Evolutionary conservation across 2,888 invertebrate genomes (phyloP).

Genomic region (Entomobrya multifasciata): DNA sequence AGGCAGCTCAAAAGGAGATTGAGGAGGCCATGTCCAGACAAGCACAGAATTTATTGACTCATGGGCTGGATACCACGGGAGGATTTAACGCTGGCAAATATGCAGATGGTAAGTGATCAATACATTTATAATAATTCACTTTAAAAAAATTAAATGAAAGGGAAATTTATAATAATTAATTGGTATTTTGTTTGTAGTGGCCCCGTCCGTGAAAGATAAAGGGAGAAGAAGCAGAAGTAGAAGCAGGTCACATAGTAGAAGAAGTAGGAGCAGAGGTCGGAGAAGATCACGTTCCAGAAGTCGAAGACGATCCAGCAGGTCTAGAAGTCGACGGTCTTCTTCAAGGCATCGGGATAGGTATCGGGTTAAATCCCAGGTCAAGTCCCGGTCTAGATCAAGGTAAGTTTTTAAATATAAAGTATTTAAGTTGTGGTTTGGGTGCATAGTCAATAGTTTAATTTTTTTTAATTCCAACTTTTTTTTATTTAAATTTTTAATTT

Average conservation of each 20-base stretch:
- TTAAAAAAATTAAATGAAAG: too few species aligned
- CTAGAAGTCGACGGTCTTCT: slow-evolving; percentile 80
- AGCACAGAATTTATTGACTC: slow-evolving; percentile 96
- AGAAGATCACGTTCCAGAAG: slow-evolving; percentile 80
- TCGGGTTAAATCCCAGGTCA: neutral
- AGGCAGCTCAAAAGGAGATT: slow-evolving; percentile 96
- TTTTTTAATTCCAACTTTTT: too few species aligned
- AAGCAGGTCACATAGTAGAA: slow-evolving; percentile 79
- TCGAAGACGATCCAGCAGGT: slow-evolving; percentile 80
- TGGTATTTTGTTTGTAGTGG: too few species aligned
- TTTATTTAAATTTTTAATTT: too few species aligned
- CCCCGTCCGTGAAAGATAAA: slow-evolving; percentile 90
- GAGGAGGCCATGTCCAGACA: slow-evolving; percentile 98
- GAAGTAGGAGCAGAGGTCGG: slow-evolving; percentile 83
- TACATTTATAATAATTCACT: too few species aligned
- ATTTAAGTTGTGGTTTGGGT: too few species aligned
- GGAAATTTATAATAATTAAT: too few species aligned
- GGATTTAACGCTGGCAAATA: slow-evolving; percentile 9
- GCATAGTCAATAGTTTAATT: too few species aligned
- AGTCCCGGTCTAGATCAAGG: too few species aligned
- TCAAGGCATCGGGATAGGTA: slow-evolving; percentile 73
- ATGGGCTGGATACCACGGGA: slow-evolving; percentile 88
- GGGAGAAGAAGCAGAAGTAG: slow-evolving; percentile 84
- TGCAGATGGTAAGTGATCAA: too few species aligned
- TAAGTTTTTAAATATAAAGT: neutral